A percentile compares a stretch with the other conserved stretches of the same genome.
These are phyloP conservation scores for Charadrius vociferus DNA, from an alignment of 2,113 vertebrate species.

Conservation along the genomic window DNA sequence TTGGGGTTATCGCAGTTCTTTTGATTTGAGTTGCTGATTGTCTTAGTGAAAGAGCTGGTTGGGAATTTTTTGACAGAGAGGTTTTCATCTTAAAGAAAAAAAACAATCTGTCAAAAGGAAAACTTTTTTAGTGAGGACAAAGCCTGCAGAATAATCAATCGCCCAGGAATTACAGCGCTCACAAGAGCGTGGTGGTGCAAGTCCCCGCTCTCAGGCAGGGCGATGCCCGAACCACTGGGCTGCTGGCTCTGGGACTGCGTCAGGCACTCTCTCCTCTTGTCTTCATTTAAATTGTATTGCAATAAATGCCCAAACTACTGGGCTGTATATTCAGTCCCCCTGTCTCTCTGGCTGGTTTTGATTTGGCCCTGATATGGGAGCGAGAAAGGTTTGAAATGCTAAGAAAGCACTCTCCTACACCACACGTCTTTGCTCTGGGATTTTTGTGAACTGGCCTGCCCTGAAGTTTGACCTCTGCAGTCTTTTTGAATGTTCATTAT, in stretches of 20 bases:
- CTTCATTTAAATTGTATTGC: not conserved
- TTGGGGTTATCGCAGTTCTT: conserved; percentile 47
- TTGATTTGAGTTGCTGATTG: conserved; percentile 56
- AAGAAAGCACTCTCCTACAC: not conserved
- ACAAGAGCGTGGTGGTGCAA: fast-evolving
- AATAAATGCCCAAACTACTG: not conserved
- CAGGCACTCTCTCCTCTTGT: not conserved
- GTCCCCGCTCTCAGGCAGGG: not conserved
- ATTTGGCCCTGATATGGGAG: not conserved
- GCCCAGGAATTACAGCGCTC: not conserved
- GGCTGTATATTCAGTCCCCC: not conserved
- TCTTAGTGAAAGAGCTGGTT: conserved; percentile 39
- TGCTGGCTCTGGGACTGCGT: not conserved
- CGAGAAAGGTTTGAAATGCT: not conserved
- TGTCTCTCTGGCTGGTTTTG: not conserved
- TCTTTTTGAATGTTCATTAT: not conserved
- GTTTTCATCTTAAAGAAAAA: conserved; percentile 23
- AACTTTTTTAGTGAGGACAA: conserved; percentile 17
- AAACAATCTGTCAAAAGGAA: not conserved
- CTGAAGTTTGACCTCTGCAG: not conserved
- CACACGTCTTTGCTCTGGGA: not conserved
- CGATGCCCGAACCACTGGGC: fast-evolving
- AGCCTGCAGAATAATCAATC: not conserved
- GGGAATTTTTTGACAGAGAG: conserved; percentile 52
- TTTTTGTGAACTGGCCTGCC: not conserved